Base-by-base conservation (phyloP, 2,797 vertebrate species). In the Platalea minor region DNA sequence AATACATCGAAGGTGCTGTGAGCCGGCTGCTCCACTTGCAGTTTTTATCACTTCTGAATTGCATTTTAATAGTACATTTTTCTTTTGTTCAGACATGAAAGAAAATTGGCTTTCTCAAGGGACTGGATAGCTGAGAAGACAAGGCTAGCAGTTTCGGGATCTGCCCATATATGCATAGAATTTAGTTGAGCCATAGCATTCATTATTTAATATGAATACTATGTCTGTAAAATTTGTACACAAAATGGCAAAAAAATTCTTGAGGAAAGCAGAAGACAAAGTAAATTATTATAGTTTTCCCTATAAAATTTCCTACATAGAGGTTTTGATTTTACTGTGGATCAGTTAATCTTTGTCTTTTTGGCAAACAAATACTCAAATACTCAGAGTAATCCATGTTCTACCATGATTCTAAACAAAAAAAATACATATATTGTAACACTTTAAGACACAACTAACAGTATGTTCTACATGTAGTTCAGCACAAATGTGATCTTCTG, bases 11-110 rank as follows among this genome's bases (percentile, higher is more conserved):
- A 97, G 97, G 97, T 98, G 97, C 97, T 98, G 96, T 90, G 98
- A 98, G 97, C 98, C 80, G 97, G 97, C 98, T 98, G 98, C 96
- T 98, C 97, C 96, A 96, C 97, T 98, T 98, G 97, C 97, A 97
- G 97, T 97, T 98, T 98, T 98, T 98, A 98, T 98, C 98, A 98
- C 98, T 98, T 98, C 97, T 95, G 98, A 98, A 98, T 98, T 98
- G 98, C 98, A 98, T 98, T 98, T 98, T 98, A 98, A 98, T 98
- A 98, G 98, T 98, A 98, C 98, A 98, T 98, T 98, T 98, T 98
- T 98, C 98, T 98, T 98, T 97, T 97, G 97, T 98, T 98, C 97
- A 97, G 97, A 98, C 97, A 97, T 97, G 98, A 98, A 98, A 97
- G 98, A 98, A 98, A 98, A 98, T 98, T 98, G 98, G 97, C 98